These are phyloP conservation scores for Ypsolopha sequella DNA, from an alignment of 2,888 invertebrate genomes.

Conservation along the genomic window DNA sequence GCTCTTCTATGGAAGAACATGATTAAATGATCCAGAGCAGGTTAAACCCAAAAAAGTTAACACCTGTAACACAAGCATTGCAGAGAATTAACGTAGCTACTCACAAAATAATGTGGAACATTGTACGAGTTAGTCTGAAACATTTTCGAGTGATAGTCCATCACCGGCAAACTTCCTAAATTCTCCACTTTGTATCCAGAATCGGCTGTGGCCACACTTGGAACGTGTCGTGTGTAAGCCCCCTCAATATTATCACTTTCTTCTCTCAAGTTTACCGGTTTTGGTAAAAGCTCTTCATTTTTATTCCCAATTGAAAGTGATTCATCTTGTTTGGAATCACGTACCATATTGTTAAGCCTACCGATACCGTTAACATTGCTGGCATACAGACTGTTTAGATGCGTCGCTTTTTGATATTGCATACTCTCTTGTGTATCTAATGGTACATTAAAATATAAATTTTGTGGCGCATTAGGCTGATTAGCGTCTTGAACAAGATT, in stretches of 20 bases:
- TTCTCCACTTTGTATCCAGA: slow-evolving; percentile 38
- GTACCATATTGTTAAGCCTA: no score
- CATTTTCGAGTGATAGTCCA: slow-evolving; percentile 48
- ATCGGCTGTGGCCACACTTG: slow-evolving; percentile 29
- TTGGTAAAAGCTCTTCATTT: slow-evolving; percentile 35
- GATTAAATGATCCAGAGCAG: no score
- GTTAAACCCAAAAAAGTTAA: no score
- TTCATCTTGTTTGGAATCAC: no score
- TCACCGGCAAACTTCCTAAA: slow-evolving; percentile 48
- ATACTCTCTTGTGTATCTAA: slow-evolving; percentile 20
- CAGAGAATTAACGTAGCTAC: slow-evolving; percentile 15
- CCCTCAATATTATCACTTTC: slow-evolving; percentile 27
- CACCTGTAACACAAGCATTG: no score
- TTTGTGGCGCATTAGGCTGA: no score
- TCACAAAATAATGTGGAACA: slow-evolving; percentile 61
- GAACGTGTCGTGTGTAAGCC: slow-evolving; percentile 42
- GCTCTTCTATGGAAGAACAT: no score
- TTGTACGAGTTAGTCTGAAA: slow-evolving; percentile 50
- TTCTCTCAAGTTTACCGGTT: slow-evolving; percentile 40
- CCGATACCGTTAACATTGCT: no score
- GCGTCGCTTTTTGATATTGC: slow-evolving; percentile 2
- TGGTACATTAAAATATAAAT: slow-evolving; percentile 4
- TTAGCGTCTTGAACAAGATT: no score
- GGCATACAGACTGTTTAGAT: no score
- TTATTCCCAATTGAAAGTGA: no score